phyloP scores from a whole-genome alignment of 2,113 vertebrate species.

The Cisticola juncidis region DNA sequence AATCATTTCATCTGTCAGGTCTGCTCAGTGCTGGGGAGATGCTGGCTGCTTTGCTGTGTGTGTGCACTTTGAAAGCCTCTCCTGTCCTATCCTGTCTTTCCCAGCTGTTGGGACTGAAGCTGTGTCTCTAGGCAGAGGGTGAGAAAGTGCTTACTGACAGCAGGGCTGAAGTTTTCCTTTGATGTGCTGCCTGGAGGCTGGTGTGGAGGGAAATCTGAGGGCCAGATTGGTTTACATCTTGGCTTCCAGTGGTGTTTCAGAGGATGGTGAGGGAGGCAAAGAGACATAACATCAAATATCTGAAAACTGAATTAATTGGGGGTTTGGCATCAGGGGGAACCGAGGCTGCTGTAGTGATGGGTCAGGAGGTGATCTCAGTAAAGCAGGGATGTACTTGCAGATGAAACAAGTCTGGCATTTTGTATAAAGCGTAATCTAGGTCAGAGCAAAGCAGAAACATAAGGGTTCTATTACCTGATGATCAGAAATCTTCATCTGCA shows the following conservation, averaged over 20 bases:
- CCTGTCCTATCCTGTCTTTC: neutral
- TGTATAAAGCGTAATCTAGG: neutral
- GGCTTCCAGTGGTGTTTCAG: constrained; percentile 8
- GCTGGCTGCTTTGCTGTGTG: neutral
- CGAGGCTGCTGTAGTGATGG: neutral
- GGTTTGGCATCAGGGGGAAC: neutral
- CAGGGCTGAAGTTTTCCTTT: constrained; percentile 12
- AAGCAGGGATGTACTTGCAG: neutral
- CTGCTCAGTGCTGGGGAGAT: neutral
- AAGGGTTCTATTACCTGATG: neutral
- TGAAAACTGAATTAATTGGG: neutral
- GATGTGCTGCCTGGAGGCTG: neutral
- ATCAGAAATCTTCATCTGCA: neutral
- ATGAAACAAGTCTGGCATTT: neutral
- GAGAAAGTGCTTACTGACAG: neutral
- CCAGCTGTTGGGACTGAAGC: neutral
- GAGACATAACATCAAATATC: neutral
- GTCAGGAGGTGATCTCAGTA: neutral
- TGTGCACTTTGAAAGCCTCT: neutral
- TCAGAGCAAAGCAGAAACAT: neutral
- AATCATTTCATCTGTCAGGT: neutral
- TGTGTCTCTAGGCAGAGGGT: neutral
- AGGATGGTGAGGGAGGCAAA: neutral
- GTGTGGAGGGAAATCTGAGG: neutral
- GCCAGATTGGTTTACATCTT: neutral